These are phyloP conservation scores for Kradibia gibbosae DNA, from an alignment of 1,140 invertebrate species.

Conservation along the genomic window DNA sequence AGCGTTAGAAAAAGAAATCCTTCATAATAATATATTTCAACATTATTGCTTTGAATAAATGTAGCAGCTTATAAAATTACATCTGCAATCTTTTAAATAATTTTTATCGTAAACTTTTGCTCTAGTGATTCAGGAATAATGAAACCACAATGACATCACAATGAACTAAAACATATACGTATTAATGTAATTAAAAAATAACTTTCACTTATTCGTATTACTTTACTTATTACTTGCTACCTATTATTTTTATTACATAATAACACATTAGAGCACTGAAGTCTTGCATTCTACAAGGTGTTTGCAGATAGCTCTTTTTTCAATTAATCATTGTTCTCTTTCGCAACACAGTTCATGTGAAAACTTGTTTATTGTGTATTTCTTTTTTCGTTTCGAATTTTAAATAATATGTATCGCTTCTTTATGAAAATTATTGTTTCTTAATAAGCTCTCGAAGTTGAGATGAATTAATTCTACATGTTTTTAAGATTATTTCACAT, in stretches of 20 bases:
- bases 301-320: not conserved
- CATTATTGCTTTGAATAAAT: too few relatives aligned
- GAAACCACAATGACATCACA: not conserved
- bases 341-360: not conserved
- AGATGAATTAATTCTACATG: too few relatives aligned
- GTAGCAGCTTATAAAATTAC: too few relatives aligned
- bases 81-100: too few relatives aligned
- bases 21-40: too few relatives aligned
- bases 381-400: too few relatives aligned
- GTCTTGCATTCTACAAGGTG: not conserved
- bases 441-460: too few relatives aligned
- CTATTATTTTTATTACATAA: not conserved
- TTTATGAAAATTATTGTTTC: too few relatives aligned
- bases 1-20: too few relatives aligned
- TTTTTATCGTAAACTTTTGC: not conserved
- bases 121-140: not conserved
- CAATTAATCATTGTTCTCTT: slow-evolving; percentile 2
- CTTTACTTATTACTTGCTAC: not conserved
- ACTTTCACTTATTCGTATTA: not conserved
- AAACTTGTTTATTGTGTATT: too few relatives aligned
- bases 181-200: not conserved
- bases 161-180: not conserved
- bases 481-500: too few relatives aligned
- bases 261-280: not conserved
- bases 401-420: too few relatives aligned